Evolutionary conservation across 2,888 invertebrate genomes (phyloP), one percentile per base, ranked within the genome.

Genomic region (Lithophane socia): DNA sequence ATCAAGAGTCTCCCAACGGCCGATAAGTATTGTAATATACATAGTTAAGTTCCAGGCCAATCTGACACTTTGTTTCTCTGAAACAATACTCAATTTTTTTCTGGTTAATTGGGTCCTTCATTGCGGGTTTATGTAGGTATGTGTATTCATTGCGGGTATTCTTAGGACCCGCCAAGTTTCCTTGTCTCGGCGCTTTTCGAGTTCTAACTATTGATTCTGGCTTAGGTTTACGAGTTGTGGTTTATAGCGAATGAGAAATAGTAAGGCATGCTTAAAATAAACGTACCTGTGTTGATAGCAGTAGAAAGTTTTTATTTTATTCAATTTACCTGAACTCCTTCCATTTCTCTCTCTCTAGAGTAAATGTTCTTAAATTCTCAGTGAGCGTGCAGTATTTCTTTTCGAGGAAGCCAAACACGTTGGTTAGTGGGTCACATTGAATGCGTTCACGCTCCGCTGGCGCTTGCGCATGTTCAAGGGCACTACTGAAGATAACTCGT

Each of bases 391-490:
- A 54, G 10, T 64, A 29, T 13, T 71, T 63, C 0, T 72, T 37
- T 9, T 47, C 12, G 42, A 56, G 54, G 75, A 61, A 74, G 47
- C 29, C 18, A 13, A 60, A 8, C 1, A 60, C 75, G 63, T 85
- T 65, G 18, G 73, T 83, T 85, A 82, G 60, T 85, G 69, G 83
- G 83, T 85, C 82, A 75, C 44, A 66, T 54, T 75, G 54, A 76
- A 67, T 9, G 68, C 61, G 58, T 74, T 72, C 63, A 80, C 61
- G 82, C 77, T 77, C 64, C 42, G 74, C 68, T 52, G 78, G 73
- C 86, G 75, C 73, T 78, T 71, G 74, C 66, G 61, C 71, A 68
- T 69, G 54, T 85, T 86, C 76, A 88, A 78, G 79, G 83, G 74
- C 56, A 76, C 82, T 65, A 77, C 60, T 47, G 8, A 49, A 37